These are phyloP conservation scores for Drosophila ogumai DNA, from an alignment of 1,140 invertebrate genomes.

Conservation along the genomic window DNA sequence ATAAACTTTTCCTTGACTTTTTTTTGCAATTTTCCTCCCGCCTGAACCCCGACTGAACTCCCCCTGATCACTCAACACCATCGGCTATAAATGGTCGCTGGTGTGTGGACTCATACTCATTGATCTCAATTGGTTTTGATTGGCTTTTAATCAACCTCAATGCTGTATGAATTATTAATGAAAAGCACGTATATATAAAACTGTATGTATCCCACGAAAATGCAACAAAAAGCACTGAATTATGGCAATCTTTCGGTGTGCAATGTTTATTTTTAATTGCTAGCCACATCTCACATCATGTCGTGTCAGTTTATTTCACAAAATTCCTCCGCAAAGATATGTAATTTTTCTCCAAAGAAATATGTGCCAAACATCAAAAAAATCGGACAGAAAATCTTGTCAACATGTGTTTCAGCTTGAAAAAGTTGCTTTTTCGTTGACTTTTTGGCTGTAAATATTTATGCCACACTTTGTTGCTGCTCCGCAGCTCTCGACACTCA, in stretches of 20 bases:
- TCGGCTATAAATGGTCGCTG: slow-evolving; percentile 13
- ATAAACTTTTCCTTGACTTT: no score
- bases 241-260: slow-evolving; percentile 23
- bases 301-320: slow-evolving; percentile 19
- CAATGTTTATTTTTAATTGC: slow-evolving; percentile 58
- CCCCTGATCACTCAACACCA: neutral
- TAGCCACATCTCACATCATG: slow-evolving; percentile 28
- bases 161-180: slow-evolving; percentile 64
- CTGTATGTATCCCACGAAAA: slow-evolving; percentile 12
- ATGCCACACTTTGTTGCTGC: slow-evolving; percentile 49
- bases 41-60: neutral
- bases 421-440: slow-evolving; percentile 37
- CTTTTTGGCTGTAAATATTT: slow-evolving; percentile 55
- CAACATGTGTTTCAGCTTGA: slow-evolving; percentile 70
- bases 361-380: slow-evolving; percentile 51
- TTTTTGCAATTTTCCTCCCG: neutral
- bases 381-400: slow-evolving; percentile 54
- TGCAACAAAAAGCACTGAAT: slow-evolving; percentile 1
- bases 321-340: slow-evolving; percentile 9
- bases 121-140: slow-evolving; percentile 74
- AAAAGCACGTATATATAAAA: slow-evolving; percentile 11
- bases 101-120: slow-evolving; percentile 34
- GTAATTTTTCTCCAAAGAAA: slow-evolving; percentile 43
- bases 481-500: slow-evolving; percentile 47
- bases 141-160: slow-evolving; percentile 73